Base-by-base conservation (phyloP, 30 jellyfish, hydroid and myxozoan genomes). In the Aurelia aurita region DNA sequence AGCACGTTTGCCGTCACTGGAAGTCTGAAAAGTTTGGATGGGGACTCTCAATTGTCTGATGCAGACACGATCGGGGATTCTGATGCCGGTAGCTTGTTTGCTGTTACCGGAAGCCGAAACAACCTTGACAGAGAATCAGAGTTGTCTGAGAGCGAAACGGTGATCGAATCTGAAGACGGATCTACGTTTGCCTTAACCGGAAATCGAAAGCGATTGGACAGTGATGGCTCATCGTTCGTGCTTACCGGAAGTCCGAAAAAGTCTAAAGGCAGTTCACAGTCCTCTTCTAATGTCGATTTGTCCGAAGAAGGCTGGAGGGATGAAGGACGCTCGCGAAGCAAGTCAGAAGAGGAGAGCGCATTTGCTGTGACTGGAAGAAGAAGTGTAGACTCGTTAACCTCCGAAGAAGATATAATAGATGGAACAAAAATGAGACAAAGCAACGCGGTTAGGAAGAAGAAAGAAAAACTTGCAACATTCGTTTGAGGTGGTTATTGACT, bases 361-460 rank as follows among this genome's bases (percentile, higher is more conserved):
- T 78, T 59, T 64, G 89, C 80, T 3, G 27, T 78, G 71, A 78
- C 89, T 19, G 89, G 89, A 64, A 59, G 89, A 78, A 29, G 45
- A 35, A 78, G 89, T 45, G 54, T 27, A 16, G 62, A 60, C 16
- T 75, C 87, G 18, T 20, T 28, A 7, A 45, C 87, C 16, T 53
- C 87, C 2, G 87, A 75, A 16, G 87, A 75, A 16, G 64, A 32
- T 34, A 26, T 25, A 19, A 18, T 13, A 11, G 72, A 46, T 19
- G 11, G 72, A 39, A 25, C 34, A 14, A 31, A 26, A 39, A 9
- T 62, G 44, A 11, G 10, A 20, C 28, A 58, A 23, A 32, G 57
- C 53, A 64, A 13, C 20, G 43, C 18, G 10, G 69, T 22, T 11
- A 51, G 4, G 21, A 71, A 0, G 19, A 46, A 9, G 21, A 46